Evolutionary conservation across 2,113 vertebrate species (phyloP), one percentile per base, ranked within the genome.

Genomic region (Leptocoma aspasia): DNA sequence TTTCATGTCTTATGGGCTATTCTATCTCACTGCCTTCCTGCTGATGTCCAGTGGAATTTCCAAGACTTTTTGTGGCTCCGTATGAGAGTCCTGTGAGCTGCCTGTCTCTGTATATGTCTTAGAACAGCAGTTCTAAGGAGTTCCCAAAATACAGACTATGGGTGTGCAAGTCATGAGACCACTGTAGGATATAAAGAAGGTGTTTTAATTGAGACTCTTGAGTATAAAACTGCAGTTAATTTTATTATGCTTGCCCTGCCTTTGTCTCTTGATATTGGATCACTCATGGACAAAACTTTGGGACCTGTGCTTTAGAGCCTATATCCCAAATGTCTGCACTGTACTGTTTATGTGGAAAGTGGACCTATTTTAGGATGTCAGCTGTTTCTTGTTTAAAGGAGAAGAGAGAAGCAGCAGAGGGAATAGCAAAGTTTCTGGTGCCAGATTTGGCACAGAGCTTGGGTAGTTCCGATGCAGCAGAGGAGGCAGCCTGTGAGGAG

Each of bases 31-130:
- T 37, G 22, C 42, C 2, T 81, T 65, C 59, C 69, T 93, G n/a
- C 35, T 70, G 64, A 37, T 73, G 18, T 35, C 18, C 16, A 18
- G 31, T 47, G 73, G 53, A 30, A 24, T 70, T 86, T 59, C 33
- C 0, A 7, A 71, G 53, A 7, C n/a, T 33, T 68, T 44, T 27
- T 69, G 33, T 64, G 37, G 20, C 0, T 0, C 16, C 12, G 8
- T 14, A 3, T 35, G 69, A 78, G 77, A 70, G n/a, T 22, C 31
- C 42, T 61, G 31, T 57, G 42, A 70, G 4, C 50, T 70, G 52
- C n/a, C 18, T 77, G 12, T 26, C 24, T 65, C 63, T 73, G 13
- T 35, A 2, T 63, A 5, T n/a, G 20, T 39, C 27, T 63, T 53
- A 35, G 64, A 86, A 31, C n/a, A 61, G 50, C 54, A 57, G 31